Evolutionary conservation across 2,113 vertebrate species (phyloP), one percentile per base, ranked within the genome.

Genomic region (Neotragus pygmaeus): DNA sequence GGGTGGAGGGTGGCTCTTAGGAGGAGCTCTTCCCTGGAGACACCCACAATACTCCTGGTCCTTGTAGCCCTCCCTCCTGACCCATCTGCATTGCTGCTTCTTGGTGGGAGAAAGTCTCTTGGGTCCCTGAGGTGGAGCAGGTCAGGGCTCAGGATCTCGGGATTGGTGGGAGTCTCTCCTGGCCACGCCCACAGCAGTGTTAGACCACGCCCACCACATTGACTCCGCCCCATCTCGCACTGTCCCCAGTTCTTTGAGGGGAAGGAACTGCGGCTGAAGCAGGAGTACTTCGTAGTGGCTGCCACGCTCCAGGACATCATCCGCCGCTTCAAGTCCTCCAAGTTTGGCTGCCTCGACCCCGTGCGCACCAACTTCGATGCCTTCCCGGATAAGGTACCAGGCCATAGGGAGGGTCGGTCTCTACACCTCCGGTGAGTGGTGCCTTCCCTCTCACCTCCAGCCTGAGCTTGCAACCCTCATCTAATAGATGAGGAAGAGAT

Each of bases 221-320:
- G 36, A 45, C 64, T 60, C 7, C 7, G 2, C 36, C 28, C 49
- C 36, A 12, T 30, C 55, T 87, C 28, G 1, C 4, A 1, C 7
- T 45, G 7, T 5, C 30, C 25, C 25, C 98, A 99, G 99, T 99
- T 99, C 98, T 99, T 99, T 90, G 99, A 99, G 95, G 99, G 99
- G 7, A 99, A 99, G 97, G 99, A 99, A 97, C 99, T 99, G 73
- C 99, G 99, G 95, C 98, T 99, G 97, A 99, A 99, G 98, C 99
- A 99, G 98, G 99, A 99, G 97, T 99, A 99, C 98, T 99, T 99
- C 77, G 99, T 99, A 64, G 99, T 99, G 90, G 99, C 99, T 0
- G 99, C 99, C 94, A 99, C 99, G 11, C 99, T 99, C 36, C 99
- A 99, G 98, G 99, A 99, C 98, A 99, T 99, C 98, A 98, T 99